Percentiles rank a stretch among this genome's conserved stretches.
Evolutionary conservation across 2,888 invertebrate species (phyloP).

Genomic region (Drosophila kokeensis): DNA sequence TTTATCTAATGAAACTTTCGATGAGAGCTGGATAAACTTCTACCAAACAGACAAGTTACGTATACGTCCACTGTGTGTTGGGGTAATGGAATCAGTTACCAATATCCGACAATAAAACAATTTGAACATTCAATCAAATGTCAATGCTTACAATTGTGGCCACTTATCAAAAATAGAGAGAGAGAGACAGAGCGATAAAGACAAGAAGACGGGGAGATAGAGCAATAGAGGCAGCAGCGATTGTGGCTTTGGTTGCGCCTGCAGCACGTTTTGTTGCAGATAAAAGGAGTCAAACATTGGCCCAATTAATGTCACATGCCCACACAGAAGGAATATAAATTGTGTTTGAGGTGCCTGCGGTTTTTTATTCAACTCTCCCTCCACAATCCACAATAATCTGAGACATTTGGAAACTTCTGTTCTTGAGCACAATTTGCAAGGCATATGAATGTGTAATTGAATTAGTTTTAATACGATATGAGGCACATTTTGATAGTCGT

Average conservation of each 20-base stretch:
- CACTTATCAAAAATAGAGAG: constrained; percentile 47
- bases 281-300: constrained; percentile 61
- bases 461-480: constrained; percentile 71
- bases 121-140: constrained; percentile 63
- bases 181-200: neutral
- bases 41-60: constrained; percentile 43
- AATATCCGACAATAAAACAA: constrained; percentile 38
- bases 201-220: neutral
- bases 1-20: constrained; percentile 8
- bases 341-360: constrained; percentile 24
- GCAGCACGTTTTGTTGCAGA: constrained; percentile 35
- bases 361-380: constrained; percentile 40
- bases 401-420: constrained; percentile 38
- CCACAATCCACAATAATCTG: constrained; percentile 7
- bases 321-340: constrained; percentile 11
- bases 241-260: constrained; percentile 10
- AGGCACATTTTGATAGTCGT: constrained; percentile 19
- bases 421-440: constrained; percentile 45
- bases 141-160: constrained; percentile 43
- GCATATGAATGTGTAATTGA: constrained; percentile 64
- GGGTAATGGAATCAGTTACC: constrained; percentile 27
- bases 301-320: constrained; percentile 62
- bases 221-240: neutral
- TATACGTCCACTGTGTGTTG: constrained; percentile 56
- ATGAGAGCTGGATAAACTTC: constrained; percentile 1